phyloP scores from a whole-genome alignment of 2,888 invertebrate genomes.

The Argyresthia goedartella region DNA sequence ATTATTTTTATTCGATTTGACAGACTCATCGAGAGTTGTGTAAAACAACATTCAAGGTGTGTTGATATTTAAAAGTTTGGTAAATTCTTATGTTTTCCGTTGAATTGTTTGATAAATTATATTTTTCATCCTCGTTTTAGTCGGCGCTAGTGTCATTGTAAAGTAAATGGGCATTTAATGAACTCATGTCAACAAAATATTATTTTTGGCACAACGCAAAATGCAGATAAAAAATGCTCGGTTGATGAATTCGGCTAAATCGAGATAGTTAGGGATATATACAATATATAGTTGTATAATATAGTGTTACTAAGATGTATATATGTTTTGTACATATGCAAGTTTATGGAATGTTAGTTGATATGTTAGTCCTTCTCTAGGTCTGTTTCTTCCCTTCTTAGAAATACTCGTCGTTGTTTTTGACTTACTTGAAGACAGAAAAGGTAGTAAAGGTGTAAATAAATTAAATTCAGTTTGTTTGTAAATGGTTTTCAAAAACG shows the following conservation, averaged over 20 bases:
- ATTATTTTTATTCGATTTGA: background rate
- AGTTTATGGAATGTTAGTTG: conserved; percentile 11
- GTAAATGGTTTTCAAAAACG: no score
- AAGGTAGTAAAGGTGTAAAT: background rate
- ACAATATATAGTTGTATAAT: conserved; percentile 21
- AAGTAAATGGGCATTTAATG: no score
- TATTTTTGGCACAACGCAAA: background rate
- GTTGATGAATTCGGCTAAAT: no score
- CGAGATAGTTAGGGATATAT: conserved; percentile 6
- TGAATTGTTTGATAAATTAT: background rate
- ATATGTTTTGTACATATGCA: conserved; percentile 61
- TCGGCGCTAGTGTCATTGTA: background rate
- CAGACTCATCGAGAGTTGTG: background rate
- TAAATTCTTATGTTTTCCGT: background rate
- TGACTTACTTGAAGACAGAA: background rate
- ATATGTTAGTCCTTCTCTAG: background rate
- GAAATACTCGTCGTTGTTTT: conserved; percentile 4
- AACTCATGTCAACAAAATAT: background rate
- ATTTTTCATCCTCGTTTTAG: background rate
- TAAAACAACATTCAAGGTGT: background rate
- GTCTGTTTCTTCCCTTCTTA: conserved; percentile 5
- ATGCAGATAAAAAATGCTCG: no score
- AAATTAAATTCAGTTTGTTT: no score
- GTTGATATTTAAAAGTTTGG: background rate
- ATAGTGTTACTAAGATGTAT: conserved; percentile 38